phyloP scores from a whole-genome alignment of 1,140 invertebrate genomes.

The Arctopsyche grandis region DNA sequence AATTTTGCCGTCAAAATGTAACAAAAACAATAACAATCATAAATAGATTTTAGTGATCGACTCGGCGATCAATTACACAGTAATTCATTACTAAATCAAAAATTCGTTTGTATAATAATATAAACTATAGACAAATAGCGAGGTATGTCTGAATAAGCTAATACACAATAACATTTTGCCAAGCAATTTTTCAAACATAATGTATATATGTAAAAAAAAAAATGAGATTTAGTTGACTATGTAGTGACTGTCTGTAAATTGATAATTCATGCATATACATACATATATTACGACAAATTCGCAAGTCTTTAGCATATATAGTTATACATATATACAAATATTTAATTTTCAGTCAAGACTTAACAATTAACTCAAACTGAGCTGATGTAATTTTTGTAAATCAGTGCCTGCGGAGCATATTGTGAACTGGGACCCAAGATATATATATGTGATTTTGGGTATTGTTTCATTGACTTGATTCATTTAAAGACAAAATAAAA shows the following conservation, averaged over 20 bases:
- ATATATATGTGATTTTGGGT: no score
- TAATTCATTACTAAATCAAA: no score
- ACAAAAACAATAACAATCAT: no score
- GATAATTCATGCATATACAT: not conserved
- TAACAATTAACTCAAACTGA: not conserved
- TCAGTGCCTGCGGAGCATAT: not conserved
- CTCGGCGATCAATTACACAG: no score
- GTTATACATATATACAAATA: constrained; percentile 1
- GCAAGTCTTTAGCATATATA: constrained; percentile 20
- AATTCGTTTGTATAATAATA: not conserved
- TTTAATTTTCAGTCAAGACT: constrained; percentile 23
- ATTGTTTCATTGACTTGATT: no score
- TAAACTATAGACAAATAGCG: not conserved
- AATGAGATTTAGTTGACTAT: not conserved
- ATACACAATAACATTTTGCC: constrained; percentile 2
- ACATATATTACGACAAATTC: not conserved
- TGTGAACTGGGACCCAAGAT: no score
- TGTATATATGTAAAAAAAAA: not conserved
- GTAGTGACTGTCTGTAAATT: not conserved
- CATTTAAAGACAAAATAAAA: no score
- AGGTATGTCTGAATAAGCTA: constrained; percentile 4
- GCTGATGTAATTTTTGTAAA: constrained; percentile 1
- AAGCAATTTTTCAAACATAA: constrained; percentile 1
- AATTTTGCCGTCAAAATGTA: not conserved
- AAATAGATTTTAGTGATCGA: no score